Evolutionary conservation across 2,113 vertebrate species (phyloP), one percentile per base, ranked within the genome.

Genomic region (Synodontis membranacea): DNA sequence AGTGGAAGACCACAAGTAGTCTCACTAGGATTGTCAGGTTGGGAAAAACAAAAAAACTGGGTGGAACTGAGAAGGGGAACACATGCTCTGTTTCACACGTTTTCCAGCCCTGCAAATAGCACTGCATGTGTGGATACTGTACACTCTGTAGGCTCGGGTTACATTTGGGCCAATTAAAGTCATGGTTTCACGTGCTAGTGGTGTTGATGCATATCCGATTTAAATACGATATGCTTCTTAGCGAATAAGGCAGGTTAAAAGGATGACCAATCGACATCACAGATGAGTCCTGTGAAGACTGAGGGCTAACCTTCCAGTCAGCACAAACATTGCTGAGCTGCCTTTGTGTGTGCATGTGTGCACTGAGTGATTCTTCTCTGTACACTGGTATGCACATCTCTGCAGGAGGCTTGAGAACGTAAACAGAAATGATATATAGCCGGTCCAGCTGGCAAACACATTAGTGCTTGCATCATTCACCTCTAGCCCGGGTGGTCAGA

Each of bases 401-500:
- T 80, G 80, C 68, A 78, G 84, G 42, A 52, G 82, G 86, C 88
- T 68, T 76, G 75, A 66, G 14, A 90, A 88, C 75, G 83, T 84
- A 91, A 93, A 91, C 89, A 83, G 70, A 68, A 86, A 74, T 90
- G 85, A 91, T 91, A 85, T 87, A 88, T 82, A 76, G 66, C 75
- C 70, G 80, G 46, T 84, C 82, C 86, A 88, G 86, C 83, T 90
- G 87, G 46, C 89, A 80, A 89, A 89, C 87, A 91, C 70, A 89
- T 84, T 76, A 80, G 78, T 11, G 39, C 79, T 86, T 82, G 52
- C 86, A 86, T 86, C 86, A 81, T 86, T 81, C 75, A 80, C 72
- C 58, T 85, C 48, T 80, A 78, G 54, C 74, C 85, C 74, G n/a
- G 28, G 37, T 52, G 23, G 83, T 64, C 82, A 72, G 25, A 62